phyloP scores from a whole-genome alignment of 2,888 invertebrate genomes.

The Caradrina kadenii region DNA sequence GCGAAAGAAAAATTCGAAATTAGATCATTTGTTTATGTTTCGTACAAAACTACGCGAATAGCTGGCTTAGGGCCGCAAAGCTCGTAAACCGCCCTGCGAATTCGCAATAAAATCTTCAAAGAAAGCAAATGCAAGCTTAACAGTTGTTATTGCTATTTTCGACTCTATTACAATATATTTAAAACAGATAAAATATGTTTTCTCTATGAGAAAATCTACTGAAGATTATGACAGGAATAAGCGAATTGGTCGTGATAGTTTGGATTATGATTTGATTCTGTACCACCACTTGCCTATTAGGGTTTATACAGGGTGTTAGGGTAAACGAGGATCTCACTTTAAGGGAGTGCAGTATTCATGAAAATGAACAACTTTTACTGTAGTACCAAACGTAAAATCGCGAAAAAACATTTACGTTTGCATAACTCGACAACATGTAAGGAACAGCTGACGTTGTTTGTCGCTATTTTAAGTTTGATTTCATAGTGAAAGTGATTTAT shows the following conservation, averaged over 20 bases:
- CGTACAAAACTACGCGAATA: constrained; percentile 23
- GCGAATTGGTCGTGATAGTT: not conserved
- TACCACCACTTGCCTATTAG: no score
- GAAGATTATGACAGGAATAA: not conserved
- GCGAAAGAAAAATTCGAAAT: constrained; percentile 14
- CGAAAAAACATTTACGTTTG: no score
- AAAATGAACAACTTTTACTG: no score
- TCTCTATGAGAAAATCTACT: not conserved
- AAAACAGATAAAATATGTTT: not conserved
- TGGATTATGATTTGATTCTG: not conserved
- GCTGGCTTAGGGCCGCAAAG: constrained; percentile 48
- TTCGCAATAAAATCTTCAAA: constrained; percentile 62
- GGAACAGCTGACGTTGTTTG: no score
- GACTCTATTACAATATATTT: constrained; percentile 27
- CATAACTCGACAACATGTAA: no score
- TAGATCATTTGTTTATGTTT: constrained; percentile 23
- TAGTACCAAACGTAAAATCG: no score
- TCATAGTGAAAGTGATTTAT: no score
- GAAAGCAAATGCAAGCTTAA: constrained; percentile 27
- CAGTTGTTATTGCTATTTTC: constrained; percentile 12
- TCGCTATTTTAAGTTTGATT: no score
- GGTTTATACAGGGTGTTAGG: no score
- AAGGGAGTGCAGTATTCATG: no score
- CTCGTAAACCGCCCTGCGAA: constrained; percentile 54
- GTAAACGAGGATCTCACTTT: no score